Evolutionary conservation across 2,113 vertebrate genomes (phyloP).

Genomic region (Tychaedon coryphoeus): DNA sequence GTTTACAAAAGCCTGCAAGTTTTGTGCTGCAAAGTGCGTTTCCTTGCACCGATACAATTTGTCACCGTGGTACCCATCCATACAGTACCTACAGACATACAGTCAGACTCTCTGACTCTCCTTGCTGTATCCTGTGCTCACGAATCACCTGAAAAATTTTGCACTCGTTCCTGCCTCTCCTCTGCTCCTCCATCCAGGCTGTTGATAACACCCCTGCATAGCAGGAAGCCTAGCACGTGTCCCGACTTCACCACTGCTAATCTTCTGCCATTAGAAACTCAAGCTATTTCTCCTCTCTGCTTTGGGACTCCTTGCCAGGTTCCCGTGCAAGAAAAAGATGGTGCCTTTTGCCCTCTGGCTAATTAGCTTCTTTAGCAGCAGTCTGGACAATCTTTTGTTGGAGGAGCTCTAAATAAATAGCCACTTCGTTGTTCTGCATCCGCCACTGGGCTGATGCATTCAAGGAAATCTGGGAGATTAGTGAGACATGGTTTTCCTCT

Average conservation of each 20-base stretch:
- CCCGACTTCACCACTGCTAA: not conserved
- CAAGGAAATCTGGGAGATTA: constrained; percentile 14
- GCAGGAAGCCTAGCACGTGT: not conserved
- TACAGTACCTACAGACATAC: fast-evolving
- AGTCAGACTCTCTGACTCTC: not conserved
- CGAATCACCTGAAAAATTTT: not conserved
- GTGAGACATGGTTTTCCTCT: constrained; percentile 13
- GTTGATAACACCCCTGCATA: not conserved
- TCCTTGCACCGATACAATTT: not conserved
- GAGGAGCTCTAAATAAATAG: constrained; percentile 38
- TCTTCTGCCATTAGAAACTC: not conserved
- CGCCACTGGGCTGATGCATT: not conserved
- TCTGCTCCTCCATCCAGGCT: not conserved
- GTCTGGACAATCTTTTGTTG: not conserved
- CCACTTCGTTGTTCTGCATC: not conserved
- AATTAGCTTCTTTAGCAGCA: not conserved
- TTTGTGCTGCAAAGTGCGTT: not conserved
- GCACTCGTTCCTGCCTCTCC: not conserved
- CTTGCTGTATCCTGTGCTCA: not conserved
- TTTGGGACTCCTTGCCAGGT: not conserved
- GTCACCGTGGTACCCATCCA: not conserved
- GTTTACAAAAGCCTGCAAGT: not conserved
- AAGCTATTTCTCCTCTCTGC: not conserved
- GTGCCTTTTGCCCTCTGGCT: not conserved
- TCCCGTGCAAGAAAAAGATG: not conserved